phyloP scores from a whole-genome alignment of 37 sponge, comb jelly and placozoan species.

The Hexactinellida sp. region DNA sequence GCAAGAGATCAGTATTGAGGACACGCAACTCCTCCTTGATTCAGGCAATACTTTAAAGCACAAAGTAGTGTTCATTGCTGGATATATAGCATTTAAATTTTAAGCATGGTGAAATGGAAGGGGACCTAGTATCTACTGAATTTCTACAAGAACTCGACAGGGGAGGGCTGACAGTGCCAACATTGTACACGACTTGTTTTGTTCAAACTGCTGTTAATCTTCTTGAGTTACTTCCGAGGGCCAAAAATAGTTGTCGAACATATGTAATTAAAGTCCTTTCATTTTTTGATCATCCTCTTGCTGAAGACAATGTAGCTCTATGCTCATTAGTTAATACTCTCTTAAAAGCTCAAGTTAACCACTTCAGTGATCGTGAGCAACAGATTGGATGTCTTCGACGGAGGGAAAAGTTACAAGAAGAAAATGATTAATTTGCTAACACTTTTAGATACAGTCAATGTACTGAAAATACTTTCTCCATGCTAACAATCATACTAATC shows the following conservation, averaged over 20 bases:
- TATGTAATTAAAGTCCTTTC: background rate
- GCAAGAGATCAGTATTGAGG: background rate
- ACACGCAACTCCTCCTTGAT: background rate
- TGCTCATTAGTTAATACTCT: background rate
- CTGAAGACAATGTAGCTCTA: background rate
- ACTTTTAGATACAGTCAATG: no score
- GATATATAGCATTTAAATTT: background rate
- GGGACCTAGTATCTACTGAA: background rate
- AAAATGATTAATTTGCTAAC: no score
- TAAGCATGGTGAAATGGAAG: background rate
- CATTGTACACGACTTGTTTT: background rate
- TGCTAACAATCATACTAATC: no score
- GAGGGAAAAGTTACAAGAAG: background rate
- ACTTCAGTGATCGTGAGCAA: background rate
- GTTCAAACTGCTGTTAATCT: background rate
- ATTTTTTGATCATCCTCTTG: background rate
- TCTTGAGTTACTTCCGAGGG: background rate
- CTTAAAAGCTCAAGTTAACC: background rate
- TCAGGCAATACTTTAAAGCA: background rate
- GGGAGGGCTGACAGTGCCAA: background rate
- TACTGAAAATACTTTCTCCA: no score
- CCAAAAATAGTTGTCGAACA: background rate
- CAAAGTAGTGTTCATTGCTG: constrained; percentile 10
- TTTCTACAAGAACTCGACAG: background rate
- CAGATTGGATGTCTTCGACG: constrained; percentile 7